phyloP scores from a whole-genome alignment of 2,888 invertebrate species.

The Cephus sareptanus region DNA sequence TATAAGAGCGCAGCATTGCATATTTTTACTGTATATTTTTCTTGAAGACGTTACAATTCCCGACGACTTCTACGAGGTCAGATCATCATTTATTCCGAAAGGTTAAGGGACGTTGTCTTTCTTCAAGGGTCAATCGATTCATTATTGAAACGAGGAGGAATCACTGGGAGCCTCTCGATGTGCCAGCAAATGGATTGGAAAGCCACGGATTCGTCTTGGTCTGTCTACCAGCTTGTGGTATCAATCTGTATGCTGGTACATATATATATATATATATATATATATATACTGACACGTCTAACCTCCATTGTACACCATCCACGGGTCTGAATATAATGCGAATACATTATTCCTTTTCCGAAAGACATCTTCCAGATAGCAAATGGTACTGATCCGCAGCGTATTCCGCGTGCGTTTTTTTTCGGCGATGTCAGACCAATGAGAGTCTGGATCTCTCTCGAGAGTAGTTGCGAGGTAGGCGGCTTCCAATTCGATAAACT shows the following conservation, averaged over 20 bases:
- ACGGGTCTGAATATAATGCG: neutral
- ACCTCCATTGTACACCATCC: neutral
- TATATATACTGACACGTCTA: neutral
- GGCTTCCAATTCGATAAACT: neutral
- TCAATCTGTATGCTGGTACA: neutral
- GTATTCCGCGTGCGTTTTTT: neutral
- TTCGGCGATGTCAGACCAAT: neutral
- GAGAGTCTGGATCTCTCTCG: neutral
- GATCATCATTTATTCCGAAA: neutral
- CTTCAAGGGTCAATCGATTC: constrained; percentile 16
- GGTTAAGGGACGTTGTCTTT: neutral
- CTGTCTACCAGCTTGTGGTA: constrained; percentile 7
- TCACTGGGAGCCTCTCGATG: constrained; percentile 15
- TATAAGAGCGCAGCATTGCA: neutral
- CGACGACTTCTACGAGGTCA: neutral
- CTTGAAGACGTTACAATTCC: neutral
- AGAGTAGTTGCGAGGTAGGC: neutral
- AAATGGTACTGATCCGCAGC: neutral
- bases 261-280: neutral
- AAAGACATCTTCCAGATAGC: neutral
- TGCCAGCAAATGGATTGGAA: constrained; percentile 23
- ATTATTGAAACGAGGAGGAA: constrained; percentile 22
- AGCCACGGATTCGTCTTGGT: constrained; percentile 16
- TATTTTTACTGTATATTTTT: neutral
- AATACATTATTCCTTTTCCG: neutral